Evolutionary conservation across 2,888 invertebrate genomes (phyloP).

Genomic region (Hecatera dysodea): DNA sequence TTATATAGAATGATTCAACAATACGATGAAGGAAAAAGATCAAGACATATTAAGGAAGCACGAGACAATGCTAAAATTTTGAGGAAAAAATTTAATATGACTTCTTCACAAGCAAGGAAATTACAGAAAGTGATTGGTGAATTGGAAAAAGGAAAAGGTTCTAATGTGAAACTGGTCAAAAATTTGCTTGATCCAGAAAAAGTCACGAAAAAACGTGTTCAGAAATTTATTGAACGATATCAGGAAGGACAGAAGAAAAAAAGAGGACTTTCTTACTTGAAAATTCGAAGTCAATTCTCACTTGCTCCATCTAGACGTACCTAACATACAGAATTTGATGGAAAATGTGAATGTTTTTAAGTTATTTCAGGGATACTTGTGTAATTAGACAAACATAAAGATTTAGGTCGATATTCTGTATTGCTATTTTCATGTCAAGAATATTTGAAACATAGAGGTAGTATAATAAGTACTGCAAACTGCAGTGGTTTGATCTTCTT

Average conservation of each 20-base stretch:
- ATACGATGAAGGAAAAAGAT: constrained; percentile 60
- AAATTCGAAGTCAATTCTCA: constrained; percentile 41
- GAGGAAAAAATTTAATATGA: constrained; percentile 48
- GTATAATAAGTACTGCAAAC: not conserved
- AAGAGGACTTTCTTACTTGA: constrained; percentile 47
- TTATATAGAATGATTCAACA: constrained; percentile 64
- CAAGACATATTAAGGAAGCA: constrained; percentile 40
- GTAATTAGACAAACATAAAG: too few relatives aligned
- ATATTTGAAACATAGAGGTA: not conserved
- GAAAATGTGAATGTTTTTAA: constrained; percentile 5
- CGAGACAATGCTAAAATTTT: constrained; percentile 35
- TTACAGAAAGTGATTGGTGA: constrained; percentile 41
- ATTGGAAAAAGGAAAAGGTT: constrained; percentile 39
- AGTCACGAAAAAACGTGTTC: constrained; percentile 46
- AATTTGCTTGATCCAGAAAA: constrained; percentile 46
- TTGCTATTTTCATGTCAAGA: not conserved
- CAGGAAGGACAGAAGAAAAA: constrained; percentile 31
- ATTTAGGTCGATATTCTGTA: too few relatives aligned
- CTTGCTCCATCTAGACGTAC: constrained; percentile 29
- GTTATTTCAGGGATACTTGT: constrained; percentile 2
- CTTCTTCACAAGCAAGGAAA: constrained; percentile 10
- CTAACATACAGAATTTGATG: constrained; percentile 27
- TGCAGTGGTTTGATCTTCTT: not conserved
- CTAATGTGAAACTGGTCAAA: constrained; percentile 27
- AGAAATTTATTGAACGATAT: constrained; percentile 43